Conservation (phyloP, 2,113 vertebrate species). For the Holacanthus passer region DNA sequence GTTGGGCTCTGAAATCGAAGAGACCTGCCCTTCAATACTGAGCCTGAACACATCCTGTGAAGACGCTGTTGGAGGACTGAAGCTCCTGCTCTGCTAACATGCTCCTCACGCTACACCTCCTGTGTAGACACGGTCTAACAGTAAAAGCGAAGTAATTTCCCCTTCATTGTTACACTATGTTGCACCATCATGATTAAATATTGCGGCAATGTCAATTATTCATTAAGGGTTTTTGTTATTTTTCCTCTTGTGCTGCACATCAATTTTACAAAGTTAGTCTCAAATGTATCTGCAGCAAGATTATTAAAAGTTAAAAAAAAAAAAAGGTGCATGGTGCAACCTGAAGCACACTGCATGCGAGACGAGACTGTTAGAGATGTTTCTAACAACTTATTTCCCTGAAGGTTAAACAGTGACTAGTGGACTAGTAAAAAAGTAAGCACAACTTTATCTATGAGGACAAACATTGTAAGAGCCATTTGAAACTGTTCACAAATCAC, state of each 20-base stretch:
- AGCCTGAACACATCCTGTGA: neutral
- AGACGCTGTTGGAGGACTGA: too few species aligned
- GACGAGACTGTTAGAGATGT: too few species aligned
- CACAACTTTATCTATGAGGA: too few species aligned
- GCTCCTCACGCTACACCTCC: neutral
- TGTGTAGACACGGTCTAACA: neutral
- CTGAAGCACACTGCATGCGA: neutral
- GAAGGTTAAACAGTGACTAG: too few species aligned
- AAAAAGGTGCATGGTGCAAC: neutral
- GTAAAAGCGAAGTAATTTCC: slow-evolving; percentile 16
- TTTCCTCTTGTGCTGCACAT: slow-evolving; percentile 7
- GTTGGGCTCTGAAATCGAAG: neutral
- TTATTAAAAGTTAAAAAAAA: neutral
- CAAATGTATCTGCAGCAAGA: slow-evolving; percentile 22
- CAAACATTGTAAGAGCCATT: too few species aligned
- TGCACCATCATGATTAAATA: slow-evolving; percentile 45
- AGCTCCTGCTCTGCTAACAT: neutral
- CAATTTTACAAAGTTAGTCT: slow-evolving; percentile 25
- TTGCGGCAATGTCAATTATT: slow-evolving; percentile 55
- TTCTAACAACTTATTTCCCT: too few species aligned
- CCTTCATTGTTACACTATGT: slow-evolving; percentile 37
- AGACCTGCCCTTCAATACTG: neutral
- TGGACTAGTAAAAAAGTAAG: too few species aligned
- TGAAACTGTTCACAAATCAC: too few species aligned
- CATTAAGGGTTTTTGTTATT: slow-evolving; percentile 41